Conservation (phyloP, 1,140 invertebrate species). For the Melitaea cinxia region DNA sequence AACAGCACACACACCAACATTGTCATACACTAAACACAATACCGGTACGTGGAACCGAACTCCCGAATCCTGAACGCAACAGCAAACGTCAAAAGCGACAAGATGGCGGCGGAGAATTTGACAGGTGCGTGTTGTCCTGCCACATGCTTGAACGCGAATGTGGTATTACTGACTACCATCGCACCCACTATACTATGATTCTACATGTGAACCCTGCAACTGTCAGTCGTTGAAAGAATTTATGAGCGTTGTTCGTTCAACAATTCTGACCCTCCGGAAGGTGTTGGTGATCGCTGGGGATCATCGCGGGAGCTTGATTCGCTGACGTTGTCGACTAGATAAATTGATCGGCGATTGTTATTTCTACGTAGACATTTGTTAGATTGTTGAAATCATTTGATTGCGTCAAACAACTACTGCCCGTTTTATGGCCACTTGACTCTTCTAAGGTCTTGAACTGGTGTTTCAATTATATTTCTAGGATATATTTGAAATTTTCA, state of each 20-base stretch:
- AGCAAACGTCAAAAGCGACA: constrained; percentile 53
- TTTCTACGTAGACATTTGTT: constrained; percentile 16
- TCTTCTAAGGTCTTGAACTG: neutral
- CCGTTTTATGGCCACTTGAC: neutral
- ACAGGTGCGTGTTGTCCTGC: constrained; percentile 56
- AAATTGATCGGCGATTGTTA: constrained; percentile 43
- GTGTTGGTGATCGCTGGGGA: constrained; percentile 20
- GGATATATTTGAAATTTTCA: neutral
- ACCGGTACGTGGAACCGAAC: constrained; percentile 39
- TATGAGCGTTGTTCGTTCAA: constrained; percentile 45
- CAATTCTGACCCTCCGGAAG: constrained; percentile 55
- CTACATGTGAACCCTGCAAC: constrained; percentile 58
- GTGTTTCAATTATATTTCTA: neutral
- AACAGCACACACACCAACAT: constrained; percentile 45
- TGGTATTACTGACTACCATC: constrained; percentile 41
- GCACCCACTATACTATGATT: constrained; percentile 49
- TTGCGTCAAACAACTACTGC: neutral
- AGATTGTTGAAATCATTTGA: constrained; percentile 5
- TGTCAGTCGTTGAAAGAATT: constrained; percentile 63
- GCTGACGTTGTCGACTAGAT: constrained; percentile 45
- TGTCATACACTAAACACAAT: constrained; percentile 46
- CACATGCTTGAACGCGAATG: constrained; percentile 68
- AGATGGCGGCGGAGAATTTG: constrained; percentile 53
- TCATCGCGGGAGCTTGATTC: constrained; percentile 70
- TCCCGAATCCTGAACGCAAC: constrained; percentile 12